These are phyloP conservation scores for Tachycineta bicolor DNA, from an alignment of 2,113 vertebrate species.

Conservation along the genomic window DNA sequence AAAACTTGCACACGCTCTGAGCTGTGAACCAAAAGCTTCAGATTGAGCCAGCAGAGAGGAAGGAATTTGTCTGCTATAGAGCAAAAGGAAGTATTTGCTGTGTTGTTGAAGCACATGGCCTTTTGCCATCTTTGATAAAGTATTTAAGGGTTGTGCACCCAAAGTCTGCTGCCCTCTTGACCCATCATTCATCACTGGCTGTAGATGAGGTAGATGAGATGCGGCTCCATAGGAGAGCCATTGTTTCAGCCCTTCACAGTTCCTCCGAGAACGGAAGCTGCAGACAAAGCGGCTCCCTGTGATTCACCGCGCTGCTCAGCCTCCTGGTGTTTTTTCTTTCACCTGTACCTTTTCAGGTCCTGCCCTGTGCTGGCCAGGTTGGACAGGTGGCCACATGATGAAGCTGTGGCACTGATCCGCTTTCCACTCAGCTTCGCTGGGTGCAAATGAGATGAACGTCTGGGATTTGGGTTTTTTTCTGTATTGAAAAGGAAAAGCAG, in stretches of 20 bases:
- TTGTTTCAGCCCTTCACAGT: slow-evolving; percentile 66
- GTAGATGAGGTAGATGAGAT: slow-evolving; percentile 61
- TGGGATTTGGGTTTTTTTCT: not conserved
- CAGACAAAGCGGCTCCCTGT: slow-evolving; percentile 56
- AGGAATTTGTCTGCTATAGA: slow-evolving; percentile 71
- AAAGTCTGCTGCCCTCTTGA: slow-evolving; percentile 79
- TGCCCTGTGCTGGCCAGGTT: not conserved
- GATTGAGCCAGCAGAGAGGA: slow-evolving; percentile 67
- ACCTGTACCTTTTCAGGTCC: slow-evolving; percentile 2
- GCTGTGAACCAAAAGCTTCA: slow-evolving; percentile 34
- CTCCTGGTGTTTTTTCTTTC: not conserved
- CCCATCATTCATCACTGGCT: slow-evolving; percentile 72
- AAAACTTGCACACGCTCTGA: not conserved
- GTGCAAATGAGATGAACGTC: rapidly evolving
- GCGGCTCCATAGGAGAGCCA: slow-evolving; percentile 40
- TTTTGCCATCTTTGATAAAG: slow-evolving; percentile 77
- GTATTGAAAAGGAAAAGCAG: not conserved
- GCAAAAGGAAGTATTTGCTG: slow-evolving; percentile 77
- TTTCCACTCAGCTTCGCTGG: not conserved
- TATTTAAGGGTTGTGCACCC: slow-evolving; percentile 72
- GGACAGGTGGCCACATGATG: not conserved
- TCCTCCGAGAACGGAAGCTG: slow-evolving; percentile 65
- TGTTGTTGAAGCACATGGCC: slow-evolving; percentile 74
- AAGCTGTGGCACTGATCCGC: not conserved
- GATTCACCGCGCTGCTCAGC: not conserved